phyloP scores from a whole-genome alignment of 1,140 invertebrate species.

The Drosophila truncata region DNA sequence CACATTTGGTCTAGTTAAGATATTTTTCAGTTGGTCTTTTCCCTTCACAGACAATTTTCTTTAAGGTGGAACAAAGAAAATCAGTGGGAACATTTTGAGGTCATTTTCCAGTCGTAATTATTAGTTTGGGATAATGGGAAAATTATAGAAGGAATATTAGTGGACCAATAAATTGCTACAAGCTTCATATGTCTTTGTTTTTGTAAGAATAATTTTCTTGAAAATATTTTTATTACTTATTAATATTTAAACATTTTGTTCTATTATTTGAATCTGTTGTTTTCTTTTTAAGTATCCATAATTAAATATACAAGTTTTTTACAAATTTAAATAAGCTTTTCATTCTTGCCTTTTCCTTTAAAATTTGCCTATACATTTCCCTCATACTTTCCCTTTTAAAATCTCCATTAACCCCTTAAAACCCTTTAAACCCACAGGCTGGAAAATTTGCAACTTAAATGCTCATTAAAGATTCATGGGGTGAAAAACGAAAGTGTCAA shows the following conservation, averaged over 20 bases:
- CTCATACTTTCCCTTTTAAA: neutral
- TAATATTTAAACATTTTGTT: neutral
- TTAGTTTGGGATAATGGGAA: neutral
- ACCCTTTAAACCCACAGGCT: constrained; percentile 3
- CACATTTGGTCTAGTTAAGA: constrained; percentile 52
- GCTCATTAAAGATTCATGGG: constrained; percentile 66
- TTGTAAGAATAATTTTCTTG: neutral
- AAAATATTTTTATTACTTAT: neutral
- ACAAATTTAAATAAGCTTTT: neutral
- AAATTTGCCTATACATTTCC: neutral
- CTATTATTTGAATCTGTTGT: neutral
- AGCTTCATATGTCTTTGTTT: neutral
- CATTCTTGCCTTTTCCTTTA: neutral
- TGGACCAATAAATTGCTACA: neutral
- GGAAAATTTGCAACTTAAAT: constrained; percentile 21
- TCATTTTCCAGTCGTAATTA: constrained; percentile 11
- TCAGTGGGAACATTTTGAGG: constrained; percentile 21
- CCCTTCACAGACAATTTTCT: constrained; percentile 33
- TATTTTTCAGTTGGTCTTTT: constrained; percentile 37
- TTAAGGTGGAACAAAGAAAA: constrained; percentile 14
- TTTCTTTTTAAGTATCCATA: neutral
- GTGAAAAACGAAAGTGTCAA: constrained; percentile 76
- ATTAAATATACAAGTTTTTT: neutral
- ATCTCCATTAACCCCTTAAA: neutral
- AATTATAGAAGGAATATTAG: neutral